Evolutionary conservation across 1,140 invertebrate genomes (phyloP), one percentile per base, ranked within the genome.

Genomic region (Leptinotarsa lineolata): DNA sequence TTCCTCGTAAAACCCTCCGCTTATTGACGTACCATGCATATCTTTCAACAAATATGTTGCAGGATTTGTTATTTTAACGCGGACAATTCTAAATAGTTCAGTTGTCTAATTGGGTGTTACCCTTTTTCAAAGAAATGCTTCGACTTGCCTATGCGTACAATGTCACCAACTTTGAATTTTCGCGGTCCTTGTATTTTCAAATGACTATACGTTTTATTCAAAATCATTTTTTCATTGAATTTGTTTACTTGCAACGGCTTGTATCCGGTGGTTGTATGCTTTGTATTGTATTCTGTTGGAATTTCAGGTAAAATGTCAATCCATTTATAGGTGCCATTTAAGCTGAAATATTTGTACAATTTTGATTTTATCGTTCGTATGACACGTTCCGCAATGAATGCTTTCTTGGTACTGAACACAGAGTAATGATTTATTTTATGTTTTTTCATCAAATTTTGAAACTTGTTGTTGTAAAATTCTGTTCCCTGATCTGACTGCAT

Each of bases 201-300:
- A 54, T n/a, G 48, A 54, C 1, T n/a, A 54, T 54, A 54, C 1
- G 48, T 54, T 54, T 54, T 54, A n/a, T n/a, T 54, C n/a, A 54
- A 54, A 54, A 54, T 54, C 1, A 54, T n/a, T 54, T 54, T 54
- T 54, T 54, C 48, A 54, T 54, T 54, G 48, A n/a, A 54, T 54
- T 54, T 54, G n/a, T 54, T 54, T 11, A 54, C 48, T 54, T 54
- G 12, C 12, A n/a, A 54, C n/a, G 48, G 48, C n/a, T n/a, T n/a
- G n/a, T n/a, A n/a, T n/a, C n/a, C n/a, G n/a, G n/a, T 60, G 59
- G 8, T 60, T 21, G 59, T 60, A 15, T 60, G 59, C n/a, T 60
- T 60, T 8, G 59, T n/a, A n/a, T 60, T n/a, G n/a, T 60, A 60
- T 11, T 60, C n/a, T n/a, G 16, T 21, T 8, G 59, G 11, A 8